Conservation (phyloP, 2,888 invertebrate species). For the Lasius platythorax region DNA sequence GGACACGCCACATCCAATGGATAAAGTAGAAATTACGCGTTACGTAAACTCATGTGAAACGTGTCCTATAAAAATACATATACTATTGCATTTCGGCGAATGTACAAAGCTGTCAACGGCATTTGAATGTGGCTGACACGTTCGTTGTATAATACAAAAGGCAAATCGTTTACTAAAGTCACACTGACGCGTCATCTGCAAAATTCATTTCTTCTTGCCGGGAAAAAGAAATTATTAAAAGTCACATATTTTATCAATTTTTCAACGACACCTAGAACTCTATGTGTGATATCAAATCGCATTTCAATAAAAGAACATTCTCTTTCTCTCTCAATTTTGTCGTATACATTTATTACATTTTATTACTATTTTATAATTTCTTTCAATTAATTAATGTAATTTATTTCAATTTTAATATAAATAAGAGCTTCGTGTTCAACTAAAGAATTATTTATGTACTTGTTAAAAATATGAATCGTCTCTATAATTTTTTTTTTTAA, state of each 20-base stretch:
- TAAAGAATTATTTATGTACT: not conserved
- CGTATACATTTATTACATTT: not conserved
- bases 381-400: not conserved
- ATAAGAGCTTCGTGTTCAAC: not conserved
- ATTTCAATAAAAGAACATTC: not conserved
- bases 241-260: not conserved
- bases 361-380: not conserved
- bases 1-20: not conserved
- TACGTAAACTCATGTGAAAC: constrained; percentile 33
- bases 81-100: not conserved
- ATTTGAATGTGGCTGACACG: constrained; percentile 36
- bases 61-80: constrained; percentile 26
- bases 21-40: constrained; percentile 46
- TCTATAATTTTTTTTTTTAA: not conserved
- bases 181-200: constrained; percentile 6
- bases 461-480: not conserved
- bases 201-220: not conserved
- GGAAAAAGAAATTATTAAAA: not conserved
- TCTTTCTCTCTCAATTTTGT: not conserved
- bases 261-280: not conserved
- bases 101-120: constrained; percentile 25
- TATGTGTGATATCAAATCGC: not conserved
- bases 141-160: constrained; percentile 37
- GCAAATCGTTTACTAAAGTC: constrained; percentile 35
- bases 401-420: not conserved